phyloP scores from a whole-genome alignment of 2,113 vertebrate species.

The Steatornis caripensis region DNA sequence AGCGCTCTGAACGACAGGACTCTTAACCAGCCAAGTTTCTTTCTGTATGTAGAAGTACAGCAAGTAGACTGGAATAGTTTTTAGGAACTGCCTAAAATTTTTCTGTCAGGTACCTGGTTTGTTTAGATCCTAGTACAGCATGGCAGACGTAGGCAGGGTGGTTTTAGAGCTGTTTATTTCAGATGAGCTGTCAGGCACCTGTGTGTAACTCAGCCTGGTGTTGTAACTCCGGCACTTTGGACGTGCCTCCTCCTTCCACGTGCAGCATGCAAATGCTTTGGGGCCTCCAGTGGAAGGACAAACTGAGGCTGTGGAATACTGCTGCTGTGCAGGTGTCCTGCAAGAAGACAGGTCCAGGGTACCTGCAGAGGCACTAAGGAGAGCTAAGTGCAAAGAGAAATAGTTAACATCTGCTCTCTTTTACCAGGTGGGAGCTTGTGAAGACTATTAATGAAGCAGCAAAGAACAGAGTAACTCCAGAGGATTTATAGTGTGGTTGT shows the following conservation, averaged over 20 bases:
- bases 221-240: rapidly evolving
- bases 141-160: neutral
- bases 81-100: neutral
- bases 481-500: neutral
- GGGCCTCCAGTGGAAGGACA: neutral
- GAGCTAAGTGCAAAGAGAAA: neutral
- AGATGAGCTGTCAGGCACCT: neutral
- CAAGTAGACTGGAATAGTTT: neutral
- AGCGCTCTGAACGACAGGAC: rapidly evolving
- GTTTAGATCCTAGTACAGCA: rapidly evolving
- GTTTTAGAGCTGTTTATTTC: neutral
- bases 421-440: neutral
- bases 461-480: neutral
- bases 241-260: neutral
- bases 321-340: neutral
- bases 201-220: rapidly evolving
- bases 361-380: neutral
- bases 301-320: neutral
- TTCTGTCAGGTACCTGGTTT: neutral
- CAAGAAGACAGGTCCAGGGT: neutral
- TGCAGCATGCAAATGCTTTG: rapidly evolving
- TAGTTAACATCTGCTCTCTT: neutral
- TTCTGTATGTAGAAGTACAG: neutral
- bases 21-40: neutral
- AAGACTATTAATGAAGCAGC: neutral